phyloP scores from a whole-genome alignment of 2,113 vertebrate genomes.

The Bombycilla garrulus region DNA sequence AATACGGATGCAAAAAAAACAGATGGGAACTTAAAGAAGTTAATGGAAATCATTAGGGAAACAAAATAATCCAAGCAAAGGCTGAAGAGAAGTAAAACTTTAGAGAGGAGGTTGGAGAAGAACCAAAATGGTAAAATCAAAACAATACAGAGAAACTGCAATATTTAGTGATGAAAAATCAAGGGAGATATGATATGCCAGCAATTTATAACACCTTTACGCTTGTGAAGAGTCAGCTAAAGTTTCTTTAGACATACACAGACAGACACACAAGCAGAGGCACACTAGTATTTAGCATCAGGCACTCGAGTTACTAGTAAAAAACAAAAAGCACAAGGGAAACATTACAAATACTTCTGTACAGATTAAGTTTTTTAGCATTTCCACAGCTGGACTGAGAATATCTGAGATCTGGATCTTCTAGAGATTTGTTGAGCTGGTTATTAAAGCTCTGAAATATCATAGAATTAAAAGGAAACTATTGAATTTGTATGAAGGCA shows the following conservation, averaged over 20 bases:
- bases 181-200: not conserved
- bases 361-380: not conserved
- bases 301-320: not conserved
- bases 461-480: not conserved
- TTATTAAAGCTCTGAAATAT: not conserved
- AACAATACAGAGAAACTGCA: not conserved
- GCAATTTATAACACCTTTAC: not conserved
- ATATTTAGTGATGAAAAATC: not conserved
- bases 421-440: not conserved
- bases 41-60: not conserved
- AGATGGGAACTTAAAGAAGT: not conserved
- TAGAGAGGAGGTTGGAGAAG: not conserved
- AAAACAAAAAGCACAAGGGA: not conserved
- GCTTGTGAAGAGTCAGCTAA: not conserved
- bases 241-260: not conserved
- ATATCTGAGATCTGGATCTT: not conserved
- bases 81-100: not conserved
- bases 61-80: not conserved
- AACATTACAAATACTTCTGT: not conserved
- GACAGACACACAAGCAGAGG: not conserved
- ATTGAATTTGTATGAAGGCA: not conserved
- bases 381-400: not conserved
- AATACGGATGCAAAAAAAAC: not conserved
- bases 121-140: not conserved
- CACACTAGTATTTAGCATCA: not conserved